These are phyloP conservation scores for Liodrosophila aerea DNA, from an alignment of 2,888 invertebrate species.

Conservation along the genomic window DNA sequence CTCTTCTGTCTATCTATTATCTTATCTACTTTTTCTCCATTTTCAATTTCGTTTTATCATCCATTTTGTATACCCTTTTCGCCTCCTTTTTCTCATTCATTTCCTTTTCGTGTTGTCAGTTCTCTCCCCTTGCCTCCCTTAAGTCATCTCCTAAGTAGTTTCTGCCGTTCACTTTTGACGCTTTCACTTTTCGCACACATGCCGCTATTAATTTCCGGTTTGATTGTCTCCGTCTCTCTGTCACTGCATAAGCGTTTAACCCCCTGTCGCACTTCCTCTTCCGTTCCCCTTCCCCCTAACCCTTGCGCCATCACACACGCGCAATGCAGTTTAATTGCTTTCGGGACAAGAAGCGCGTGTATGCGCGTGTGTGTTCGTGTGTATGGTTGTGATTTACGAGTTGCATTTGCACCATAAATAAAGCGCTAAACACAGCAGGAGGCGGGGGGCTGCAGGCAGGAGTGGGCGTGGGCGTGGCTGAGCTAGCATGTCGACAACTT, in stretches of 20 bases:
- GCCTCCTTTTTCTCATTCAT: too few relatives aligned
- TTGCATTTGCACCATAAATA: constrained; percentile 68
- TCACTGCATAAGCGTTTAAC: constrained; percentile 29
- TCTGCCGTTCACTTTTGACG: constrained; percentile 17
- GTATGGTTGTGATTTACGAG: constrained; percentile 49
- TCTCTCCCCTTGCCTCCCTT: background rate
- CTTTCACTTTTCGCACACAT: constrained; percentile 70
- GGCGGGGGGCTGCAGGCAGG: background rate
- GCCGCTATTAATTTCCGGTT: constrained; percentile 68
- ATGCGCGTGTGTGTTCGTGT: constrained; percentile 8
- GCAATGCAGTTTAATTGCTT: constrained; percentile 63
- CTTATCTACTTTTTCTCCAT: too few relatives aligned
- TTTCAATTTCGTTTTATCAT: too few relatives aligned
- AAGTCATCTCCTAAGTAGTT: background rate
- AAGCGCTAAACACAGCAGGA: constrained; percentile 48
- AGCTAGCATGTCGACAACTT: constrained; percentile 58
- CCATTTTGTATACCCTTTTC: too few relatives aligned
- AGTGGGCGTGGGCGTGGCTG: constrained; percentile 18
- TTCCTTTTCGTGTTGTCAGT: too few relatives aligned
- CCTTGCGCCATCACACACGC: background rate
- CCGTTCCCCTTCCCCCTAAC: background rate
- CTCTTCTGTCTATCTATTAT: too few relatives aligned
- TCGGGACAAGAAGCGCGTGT: constrained; percentile 35
- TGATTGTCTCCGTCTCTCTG: constrained; percentile 66
- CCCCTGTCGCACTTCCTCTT: background rate